phyloP scores from a whole-genome alignment of 2,113 vertebrate species.

The Chaenogobius annularis region DNA sequence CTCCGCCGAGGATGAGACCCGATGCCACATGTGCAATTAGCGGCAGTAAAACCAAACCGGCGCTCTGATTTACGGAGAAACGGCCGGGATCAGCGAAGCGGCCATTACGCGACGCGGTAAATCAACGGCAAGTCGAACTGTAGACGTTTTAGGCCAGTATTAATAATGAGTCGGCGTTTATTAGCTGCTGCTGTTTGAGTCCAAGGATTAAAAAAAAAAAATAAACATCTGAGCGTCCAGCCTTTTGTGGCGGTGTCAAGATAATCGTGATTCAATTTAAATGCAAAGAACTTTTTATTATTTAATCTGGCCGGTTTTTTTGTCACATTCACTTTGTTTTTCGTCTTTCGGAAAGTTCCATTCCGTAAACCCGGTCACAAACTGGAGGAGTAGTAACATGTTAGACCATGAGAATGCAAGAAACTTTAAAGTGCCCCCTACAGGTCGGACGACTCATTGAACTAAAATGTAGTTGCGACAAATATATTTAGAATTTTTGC shows the following conservation, averaged over 20 bases:
- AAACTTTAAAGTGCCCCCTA: no score
- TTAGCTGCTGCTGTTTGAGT: background rate
- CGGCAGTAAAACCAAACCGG: background rate
- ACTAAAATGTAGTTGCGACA: no score
- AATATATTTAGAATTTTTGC: no score
- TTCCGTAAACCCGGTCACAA: no score
- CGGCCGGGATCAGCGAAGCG: background rate
- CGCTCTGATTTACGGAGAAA: background rate
- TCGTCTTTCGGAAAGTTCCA: no score
- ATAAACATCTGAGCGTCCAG: background rate
- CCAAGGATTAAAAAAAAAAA: background rate
- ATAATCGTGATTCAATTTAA: background rate
- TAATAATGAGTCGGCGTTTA: background rate
- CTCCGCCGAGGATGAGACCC: background rate
- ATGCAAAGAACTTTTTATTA: no score
- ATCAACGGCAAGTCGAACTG: background rate
- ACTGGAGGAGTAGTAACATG: no score
- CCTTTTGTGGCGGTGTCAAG: background rate
- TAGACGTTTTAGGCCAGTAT: background rate
- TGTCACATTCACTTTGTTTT: no score
- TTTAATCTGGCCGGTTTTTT: no score
- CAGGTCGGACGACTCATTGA: no score
- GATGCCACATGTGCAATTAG: background rate
- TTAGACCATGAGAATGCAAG: no score
- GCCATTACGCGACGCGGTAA: conserved; percentile 4